Conservation (phyloP, 2,113 vertebrate species). For the Eleginops maclovinus region DNA sequence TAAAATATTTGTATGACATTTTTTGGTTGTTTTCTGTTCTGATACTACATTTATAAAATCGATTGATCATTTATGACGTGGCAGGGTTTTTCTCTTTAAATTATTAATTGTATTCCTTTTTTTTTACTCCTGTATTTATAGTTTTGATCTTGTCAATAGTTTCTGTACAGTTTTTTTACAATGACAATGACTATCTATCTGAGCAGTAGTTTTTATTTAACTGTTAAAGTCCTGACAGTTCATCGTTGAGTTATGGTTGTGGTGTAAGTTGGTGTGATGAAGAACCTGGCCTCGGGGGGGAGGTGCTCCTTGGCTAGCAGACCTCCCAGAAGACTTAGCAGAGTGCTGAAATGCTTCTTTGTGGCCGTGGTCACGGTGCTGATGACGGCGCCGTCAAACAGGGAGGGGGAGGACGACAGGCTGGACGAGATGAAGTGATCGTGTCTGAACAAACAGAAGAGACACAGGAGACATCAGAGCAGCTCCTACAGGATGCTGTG, state of each 20-base stretch:
- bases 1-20: too few relatives aligned
- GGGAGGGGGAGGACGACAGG: slow-evolving; percentile 95
- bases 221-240: not conserved
- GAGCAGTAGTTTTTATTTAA: not conserved
- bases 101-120: too few relatives aligned
- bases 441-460: slow-evolving; percentile 82
- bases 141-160: too few relatives aligned
- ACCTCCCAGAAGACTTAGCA: slow-evolving; percentile 91
- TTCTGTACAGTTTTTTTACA: too few relatives aligned
- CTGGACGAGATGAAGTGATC: slow-evolving; percentile 99
- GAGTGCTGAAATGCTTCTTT: slow-evolving; percentile 97
- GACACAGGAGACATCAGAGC: not conserved
- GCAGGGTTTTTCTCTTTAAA: too few relatives aligned
- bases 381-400: slow-evolving; percentile 98
- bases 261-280: not conserved
- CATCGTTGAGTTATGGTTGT: not conserved
- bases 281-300: slow-evolving; percentile 91
- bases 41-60: too few relatives aligned
- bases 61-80: too few relatives aligned
- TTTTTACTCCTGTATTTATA: too few relatives aligned
- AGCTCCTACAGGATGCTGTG: not conserved
- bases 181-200: too few relatives aligned
- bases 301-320: slow-evolving; percentile 93
- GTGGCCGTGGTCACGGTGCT: slow-evolving; percentile 99
- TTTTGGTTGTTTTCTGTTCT: too few relatives aligned